These are phyloP conservation scores for Porites australiensis DNA, from an alignment of 64 coral and sea anemone species.

Conservation along the genomic window DNA sequence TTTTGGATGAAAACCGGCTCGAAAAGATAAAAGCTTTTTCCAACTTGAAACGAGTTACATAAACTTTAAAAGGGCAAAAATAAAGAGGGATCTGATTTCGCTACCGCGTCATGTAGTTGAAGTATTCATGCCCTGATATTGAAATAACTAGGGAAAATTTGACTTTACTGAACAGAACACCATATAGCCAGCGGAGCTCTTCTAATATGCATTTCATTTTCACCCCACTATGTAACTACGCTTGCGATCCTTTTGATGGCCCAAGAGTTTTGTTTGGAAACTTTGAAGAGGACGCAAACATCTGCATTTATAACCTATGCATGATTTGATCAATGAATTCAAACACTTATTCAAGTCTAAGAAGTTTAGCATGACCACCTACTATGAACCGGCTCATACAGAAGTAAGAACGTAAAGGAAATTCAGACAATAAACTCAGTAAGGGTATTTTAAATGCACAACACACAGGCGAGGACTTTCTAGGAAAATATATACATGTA, in stretches of 20 bases:
- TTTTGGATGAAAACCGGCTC: slow-evolving; percentile 13
- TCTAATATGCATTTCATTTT: slow-evolving; percentile 16
- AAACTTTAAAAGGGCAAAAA: neutral
- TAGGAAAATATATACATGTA: no score
- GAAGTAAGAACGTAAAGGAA: neutral
- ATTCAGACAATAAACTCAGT: slow-evolving; percentile 30
- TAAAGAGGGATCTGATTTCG: neutral
- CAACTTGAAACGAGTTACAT: neutral
- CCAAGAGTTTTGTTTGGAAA: neutral
- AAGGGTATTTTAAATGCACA: slow-evolving; percentile 34
- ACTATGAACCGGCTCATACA: neutral
- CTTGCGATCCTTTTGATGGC: neutral
- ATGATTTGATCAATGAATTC: slow-evolving; percentile 31
- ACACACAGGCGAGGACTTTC: neutral
- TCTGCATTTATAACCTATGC: slow-evolving; percentile 22
- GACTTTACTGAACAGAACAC: neutral
- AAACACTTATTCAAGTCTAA: neutral
- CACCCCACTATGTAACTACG: neutral
- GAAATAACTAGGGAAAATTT: neutral
- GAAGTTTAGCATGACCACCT: slow-evolving; percentile 10
- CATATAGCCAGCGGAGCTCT: neutral
- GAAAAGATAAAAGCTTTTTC: neutral
- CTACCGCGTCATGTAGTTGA: neutral
- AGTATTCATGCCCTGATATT: neutral
- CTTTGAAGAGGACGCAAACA: slow-evolving; percentile 16